A percentile compares a stretch with the other conserved stretches of the same genome.
phyloP scores from a whole-genome alignment of 2,888 invertebrate genomes.

The Ceraclea dissimilis region DNA sequence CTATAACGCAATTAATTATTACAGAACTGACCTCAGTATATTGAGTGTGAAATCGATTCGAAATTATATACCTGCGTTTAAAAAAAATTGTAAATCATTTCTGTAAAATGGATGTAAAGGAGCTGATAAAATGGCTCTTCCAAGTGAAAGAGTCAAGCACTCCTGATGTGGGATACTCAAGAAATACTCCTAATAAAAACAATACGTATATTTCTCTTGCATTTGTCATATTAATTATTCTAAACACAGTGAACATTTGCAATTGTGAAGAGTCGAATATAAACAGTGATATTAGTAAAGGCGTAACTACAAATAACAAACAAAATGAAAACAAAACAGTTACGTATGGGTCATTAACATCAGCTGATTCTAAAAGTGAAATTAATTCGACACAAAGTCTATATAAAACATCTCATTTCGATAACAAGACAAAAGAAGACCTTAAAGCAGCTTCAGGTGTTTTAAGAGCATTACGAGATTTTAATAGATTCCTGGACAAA shows the following conservation, averaged over 20 bases:
- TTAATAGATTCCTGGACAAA: slow-evolving; percentile 5
- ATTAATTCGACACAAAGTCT: neutral
- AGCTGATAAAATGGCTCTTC: slow-evolving; percentile 41
- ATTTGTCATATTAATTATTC: neutral
- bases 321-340: slow-evolving; percentile 6
- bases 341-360: neutral
- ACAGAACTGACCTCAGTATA: too few relatives aligned
- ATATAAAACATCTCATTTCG: neutral
- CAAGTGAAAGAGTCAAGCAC: slow-evolving; percentile 17
- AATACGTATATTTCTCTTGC: neutral
- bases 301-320: neutral
- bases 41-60: too few relatives aligned
- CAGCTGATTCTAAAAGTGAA: neutral
- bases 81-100: too few relatives aligned
- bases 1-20: too few relatives aligned
- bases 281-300: neutral
- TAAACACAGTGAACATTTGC: neutral
- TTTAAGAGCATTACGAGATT: neutral
- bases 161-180: neutral
- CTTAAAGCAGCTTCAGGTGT: neutral
- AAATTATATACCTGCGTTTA: too few relatives aligned
- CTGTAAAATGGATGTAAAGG: slow-evolving; percentile 40
- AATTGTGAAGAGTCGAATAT: neutral
- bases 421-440: neutral
- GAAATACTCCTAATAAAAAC: neutral